These are phyloP conservation scores for Brachypteracias leptosomus DNA, from an alignment of 2,113 vertebrate genomes.

Conservation along the genomic window DNA sequence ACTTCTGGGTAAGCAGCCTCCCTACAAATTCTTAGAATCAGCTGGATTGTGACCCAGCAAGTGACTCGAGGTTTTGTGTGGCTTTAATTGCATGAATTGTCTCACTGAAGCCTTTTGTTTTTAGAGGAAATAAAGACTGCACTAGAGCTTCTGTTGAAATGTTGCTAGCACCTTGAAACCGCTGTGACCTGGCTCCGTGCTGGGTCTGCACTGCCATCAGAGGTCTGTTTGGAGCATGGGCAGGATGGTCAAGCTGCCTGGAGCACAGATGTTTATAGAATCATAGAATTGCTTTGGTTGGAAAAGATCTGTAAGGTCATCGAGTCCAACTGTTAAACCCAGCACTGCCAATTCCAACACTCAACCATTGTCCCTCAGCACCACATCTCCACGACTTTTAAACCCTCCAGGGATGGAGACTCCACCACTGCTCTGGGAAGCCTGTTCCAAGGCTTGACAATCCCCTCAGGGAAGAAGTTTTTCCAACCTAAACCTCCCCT, in stretches of 20 bases:
- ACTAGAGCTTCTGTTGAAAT: background rate
- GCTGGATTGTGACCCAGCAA: background rate
- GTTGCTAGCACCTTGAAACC: accelerated
- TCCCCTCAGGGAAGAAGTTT: no score
- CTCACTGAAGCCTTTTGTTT: background rate
- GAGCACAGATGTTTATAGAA: background rate
- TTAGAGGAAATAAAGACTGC: background rate
- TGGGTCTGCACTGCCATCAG: background rate
- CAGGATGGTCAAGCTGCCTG: background rate
- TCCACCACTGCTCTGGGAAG: background rate
- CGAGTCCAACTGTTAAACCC: background rate
- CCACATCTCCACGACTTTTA: background rate
- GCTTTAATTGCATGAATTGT: background rate
- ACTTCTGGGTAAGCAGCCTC: constrained; percentile 24
- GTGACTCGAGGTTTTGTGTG: background rate
- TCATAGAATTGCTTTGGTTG: background rate
- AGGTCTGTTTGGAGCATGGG: background rate
- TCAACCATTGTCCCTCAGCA: background rate
- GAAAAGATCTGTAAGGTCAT: background rate
- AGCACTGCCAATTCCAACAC: background rate
- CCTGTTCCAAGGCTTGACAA: background rate
- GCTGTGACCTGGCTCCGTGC: background rate
- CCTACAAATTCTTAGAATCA: background rate
- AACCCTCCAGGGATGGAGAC: background rate
- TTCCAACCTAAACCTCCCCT: no score